These are phyloP conservation scores for Stramonita haemastoma DNA, from an alignment of 2,888 invertebrate genomes.

Conservation along the genomic window DNA sequence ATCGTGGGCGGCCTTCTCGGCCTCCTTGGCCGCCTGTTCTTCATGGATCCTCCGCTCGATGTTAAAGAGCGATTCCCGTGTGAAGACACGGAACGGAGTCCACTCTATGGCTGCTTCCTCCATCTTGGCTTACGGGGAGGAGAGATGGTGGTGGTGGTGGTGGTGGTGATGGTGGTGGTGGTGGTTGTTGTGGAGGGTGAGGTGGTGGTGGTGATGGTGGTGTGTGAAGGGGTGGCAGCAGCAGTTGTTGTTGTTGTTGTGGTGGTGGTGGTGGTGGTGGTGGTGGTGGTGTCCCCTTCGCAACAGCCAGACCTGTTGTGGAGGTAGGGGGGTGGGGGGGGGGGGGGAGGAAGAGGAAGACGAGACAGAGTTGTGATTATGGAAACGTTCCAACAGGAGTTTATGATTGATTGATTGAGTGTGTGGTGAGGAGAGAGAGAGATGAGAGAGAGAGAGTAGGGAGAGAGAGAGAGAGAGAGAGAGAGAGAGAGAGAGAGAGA, in stretches of 20 bases:
- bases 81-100: conserved; percentile 96
- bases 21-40: conserved; percentile 95
- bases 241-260: too few species aligned
- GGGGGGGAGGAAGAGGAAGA: neutral
- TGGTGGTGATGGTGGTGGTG: neutral
- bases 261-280: neutral
- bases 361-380: neutral
- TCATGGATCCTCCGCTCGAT: conserved; percentile 97
- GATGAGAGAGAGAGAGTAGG: neutral
- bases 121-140: neutral
- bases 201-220: neutral
- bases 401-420: too few species aligned
- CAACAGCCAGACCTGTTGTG: neutral
- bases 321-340: neutral
- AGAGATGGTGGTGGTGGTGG: neutral
- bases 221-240: neutral
- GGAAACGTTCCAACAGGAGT: neutral
- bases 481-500: neutral
- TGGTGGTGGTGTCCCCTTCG: neutral
- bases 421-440: neutral
- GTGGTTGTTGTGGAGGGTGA: neutral
- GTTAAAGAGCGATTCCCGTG: conserved; percentile 96
- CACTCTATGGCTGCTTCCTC: conserved; percentile 52
- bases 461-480: neutral
- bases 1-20: conserved; percentile 86